Evolutionary conservation across 2,113 vertebrate species (phyloP).

Genomic region (Ibidorhyncha struthersii): DNA sequence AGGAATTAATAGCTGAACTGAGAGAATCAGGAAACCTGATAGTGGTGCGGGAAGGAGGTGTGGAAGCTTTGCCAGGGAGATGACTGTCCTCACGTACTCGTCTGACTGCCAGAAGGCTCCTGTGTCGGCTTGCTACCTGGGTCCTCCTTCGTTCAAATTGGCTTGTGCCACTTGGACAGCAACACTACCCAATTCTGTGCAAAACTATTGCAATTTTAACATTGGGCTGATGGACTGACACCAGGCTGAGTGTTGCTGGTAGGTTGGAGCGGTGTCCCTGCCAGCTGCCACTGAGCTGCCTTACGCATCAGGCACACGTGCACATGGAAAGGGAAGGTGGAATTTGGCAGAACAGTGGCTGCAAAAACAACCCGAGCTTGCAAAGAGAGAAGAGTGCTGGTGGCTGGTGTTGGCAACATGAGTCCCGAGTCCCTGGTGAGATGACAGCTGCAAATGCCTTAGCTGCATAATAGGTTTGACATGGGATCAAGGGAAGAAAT

Average conservation of each 20-base stretch:
- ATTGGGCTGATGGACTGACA: neutral
- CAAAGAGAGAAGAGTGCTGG: neutral
- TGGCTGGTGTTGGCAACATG: neutral
- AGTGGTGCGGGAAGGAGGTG: neutral
- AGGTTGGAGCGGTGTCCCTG: neutral
- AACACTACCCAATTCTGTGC: neutral
- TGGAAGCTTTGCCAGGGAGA: neutral
- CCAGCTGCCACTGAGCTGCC: neutral
- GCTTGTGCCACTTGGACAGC: neutral
- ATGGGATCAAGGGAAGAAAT: neutral
- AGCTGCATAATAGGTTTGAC: neutral
- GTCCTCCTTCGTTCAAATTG: neutral
- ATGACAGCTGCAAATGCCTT: constrained; percentile 5
- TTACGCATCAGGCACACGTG: neutral
- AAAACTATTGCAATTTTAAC: neutral
- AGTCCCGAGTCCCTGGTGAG: neutral
- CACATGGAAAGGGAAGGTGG: neutral
- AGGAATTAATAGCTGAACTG: neutral
- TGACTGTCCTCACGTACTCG: neutral
- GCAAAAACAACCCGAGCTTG: neutral
- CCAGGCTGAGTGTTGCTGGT: neutral
- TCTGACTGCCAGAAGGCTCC: constrained; percentile 18
- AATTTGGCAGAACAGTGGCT: neutral
- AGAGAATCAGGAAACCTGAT: neutral
- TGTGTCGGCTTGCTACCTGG: constrained; percentile 19